Evolutionary conservation across 1,140 invertebrate genomes (phyloP), one percentile per base, ranked within the genome.

Genomic region (Cyrtorhinus lividipennis): DNA sequence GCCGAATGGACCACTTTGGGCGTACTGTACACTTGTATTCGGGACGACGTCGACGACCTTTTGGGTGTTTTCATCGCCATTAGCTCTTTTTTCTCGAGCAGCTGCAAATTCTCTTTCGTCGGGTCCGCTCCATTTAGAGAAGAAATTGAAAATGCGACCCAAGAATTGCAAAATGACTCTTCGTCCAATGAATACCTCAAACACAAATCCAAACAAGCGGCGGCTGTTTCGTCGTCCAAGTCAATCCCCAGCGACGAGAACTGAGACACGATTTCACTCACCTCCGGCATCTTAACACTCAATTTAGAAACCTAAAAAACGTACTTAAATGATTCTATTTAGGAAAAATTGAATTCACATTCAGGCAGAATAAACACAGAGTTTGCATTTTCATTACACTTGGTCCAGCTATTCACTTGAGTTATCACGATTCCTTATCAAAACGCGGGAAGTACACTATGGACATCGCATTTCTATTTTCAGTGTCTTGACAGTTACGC

Each of bases 41-140:
- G 2, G 13, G 27, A 27, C 24, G 58, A 26, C 22, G 20, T 57
- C 3, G 58, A 27, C 58, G 24, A 8, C 12, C 24, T 24, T 27
- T 59, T 59, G 18, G 56, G 48, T 5, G 48, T 53, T 53, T 53
- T 53, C 10, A 53, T 22, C 8, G 8, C 18, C 2, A 2, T 24
- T 2, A 56, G 62, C 24, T 63, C 53, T n/a, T 48, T 10, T 57
- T 26, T 59, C 27, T 57, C 60, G 30, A 61, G 48, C 24, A n/a
- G 18, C 20, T 61, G 18, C 20, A 46, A 45, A 45, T 45, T 15
- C 18, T 61, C 23, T 22, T 45, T 46, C 1, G 8, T 61, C 24
- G 58, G 58, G 10, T 25, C 24, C n/a, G 15, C 24, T 26, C 58
- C 58, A 22, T 30, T 26, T 8, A 30, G 27, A 2, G n/a, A 30